Percentiles rank a stretch among this genome's conserved stretches.
Conservation (phyloP, 2,888 invertebrate genomes). For the Melanophora roralis region DNA sequence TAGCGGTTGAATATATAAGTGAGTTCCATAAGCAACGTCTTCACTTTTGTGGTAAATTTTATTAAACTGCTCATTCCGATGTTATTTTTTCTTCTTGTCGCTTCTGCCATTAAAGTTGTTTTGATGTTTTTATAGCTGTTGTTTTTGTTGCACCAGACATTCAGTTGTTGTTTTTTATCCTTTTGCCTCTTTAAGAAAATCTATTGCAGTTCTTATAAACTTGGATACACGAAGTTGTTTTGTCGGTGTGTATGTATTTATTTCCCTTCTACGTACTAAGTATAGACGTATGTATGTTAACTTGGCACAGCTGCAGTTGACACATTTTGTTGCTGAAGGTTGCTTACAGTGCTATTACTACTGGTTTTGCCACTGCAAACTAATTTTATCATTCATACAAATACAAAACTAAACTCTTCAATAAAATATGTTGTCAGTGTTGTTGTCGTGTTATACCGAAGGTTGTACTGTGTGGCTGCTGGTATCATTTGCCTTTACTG, state of each 20-base stretch:
- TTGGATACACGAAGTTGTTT: neutral
- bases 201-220: slow-evolving; percentile 25
- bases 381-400: neutral
- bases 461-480: slow-evolving; percentile 23
- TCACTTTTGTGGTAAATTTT: slow-evolving; percentile 26
- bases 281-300: slow-evolving; percentile 38
- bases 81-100: neutral
- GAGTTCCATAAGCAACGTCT: neutral
- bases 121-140: neutral
- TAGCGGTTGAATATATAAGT: neutral
- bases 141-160: slow-evolving; percentile 31
- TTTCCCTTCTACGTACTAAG: too few species aligned
- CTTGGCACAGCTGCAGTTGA: slow-evolving; percentile 59
- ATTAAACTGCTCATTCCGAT: slow-evolving; percentile 30
- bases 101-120: neutral
- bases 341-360: slow-evolving; percentile 48
- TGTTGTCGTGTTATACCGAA: slow-evolving; percentile 10
- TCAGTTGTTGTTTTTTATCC: slow-evolving; percentile 34
- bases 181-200: slow-evolving; percentile 52
- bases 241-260: slow-evolving; percentile 3
- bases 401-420: slow-evolving; percentile 4
- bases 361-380: neutral
- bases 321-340: slow-evolving; percentile 61
- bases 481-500: slow-evolving; percentile 30
- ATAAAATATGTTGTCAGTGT: slow-evolving; percentile 39